A percentile compares a stretch with the other conserved stretches of the same genome.
phyloP scores from a whole-genome alignment of 2,113 vertebrate species.

The Pterophyllum scalare region DNA sequence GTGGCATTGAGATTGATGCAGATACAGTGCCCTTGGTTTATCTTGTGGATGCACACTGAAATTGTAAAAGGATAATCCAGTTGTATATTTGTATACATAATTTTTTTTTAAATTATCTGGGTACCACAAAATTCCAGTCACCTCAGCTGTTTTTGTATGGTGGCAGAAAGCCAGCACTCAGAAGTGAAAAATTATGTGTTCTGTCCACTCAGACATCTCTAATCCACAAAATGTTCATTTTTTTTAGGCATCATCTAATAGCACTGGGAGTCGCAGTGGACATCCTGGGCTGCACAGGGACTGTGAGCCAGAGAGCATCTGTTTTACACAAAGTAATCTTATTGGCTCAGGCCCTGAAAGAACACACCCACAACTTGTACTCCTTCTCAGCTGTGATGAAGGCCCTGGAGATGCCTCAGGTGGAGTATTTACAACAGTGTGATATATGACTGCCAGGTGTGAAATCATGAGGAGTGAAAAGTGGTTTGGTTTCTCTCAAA shows the following conservation, averaged over 20 bases:
- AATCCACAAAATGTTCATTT: not conserved
- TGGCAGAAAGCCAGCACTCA: not conserved
- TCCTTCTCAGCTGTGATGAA: constrained; percentile 90
- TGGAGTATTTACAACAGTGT: constrained; percentile 32
- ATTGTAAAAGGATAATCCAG: not conserved
- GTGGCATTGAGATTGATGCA: not conserved
- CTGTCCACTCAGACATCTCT: not conserved
- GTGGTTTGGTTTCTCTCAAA: not conserved
- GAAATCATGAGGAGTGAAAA: not conserved
- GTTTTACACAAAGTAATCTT: constrained; percentile 85
- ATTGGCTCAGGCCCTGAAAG: constrained; percentile 83
- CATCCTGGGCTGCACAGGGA: constrained; percentile 87
- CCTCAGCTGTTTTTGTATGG: not conserved
- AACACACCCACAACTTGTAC: constrained; percentile 82
- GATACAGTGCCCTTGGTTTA: not conserved
- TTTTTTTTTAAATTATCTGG: not conserved
- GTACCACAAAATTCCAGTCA: not conserved
- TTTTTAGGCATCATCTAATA: constrained; percentile 84
- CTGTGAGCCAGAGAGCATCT: constrained; percentile 81
- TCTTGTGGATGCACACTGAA: not conserved
- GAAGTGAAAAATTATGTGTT: constrained; percentile 11
- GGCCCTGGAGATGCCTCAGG: constrained; percentile 89
- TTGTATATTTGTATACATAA: not conserved
- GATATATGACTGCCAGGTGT: not conserved
- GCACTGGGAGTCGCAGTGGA: constrained; percentile 86